These are phyloP conservation scores for Ligdia adustata DNA, from an alignment of 2,888 invertebrate species.

Conservation along the genomic window DNA sequence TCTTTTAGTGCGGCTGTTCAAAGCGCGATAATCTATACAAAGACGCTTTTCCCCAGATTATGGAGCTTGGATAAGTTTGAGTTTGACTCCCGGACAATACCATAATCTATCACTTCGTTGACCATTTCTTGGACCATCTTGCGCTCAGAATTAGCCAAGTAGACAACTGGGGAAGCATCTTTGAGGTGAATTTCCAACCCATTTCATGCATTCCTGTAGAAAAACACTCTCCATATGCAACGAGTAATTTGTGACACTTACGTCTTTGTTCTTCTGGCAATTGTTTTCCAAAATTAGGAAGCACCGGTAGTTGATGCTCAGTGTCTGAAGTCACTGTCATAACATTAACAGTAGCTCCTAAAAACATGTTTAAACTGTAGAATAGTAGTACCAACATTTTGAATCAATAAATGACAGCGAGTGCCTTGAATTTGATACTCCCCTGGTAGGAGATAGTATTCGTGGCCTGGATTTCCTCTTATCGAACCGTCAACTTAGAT, in stretches of 20 bases:
- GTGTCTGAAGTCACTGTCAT: background rate
- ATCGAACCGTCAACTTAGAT: background rate
- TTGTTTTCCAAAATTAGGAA: background rate
- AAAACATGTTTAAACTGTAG: background rate
- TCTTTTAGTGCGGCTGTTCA: conserved; percentile 31
- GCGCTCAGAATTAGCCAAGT: conserved; percentile 23
- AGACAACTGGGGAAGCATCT: conserved; percentile 2
- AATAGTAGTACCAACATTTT: background rate
- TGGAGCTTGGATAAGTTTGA: conserved; percentile 37
- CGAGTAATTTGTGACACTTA: background rate
- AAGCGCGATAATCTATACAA: conserved; percentile 36
- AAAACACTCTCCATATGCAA: background rate
- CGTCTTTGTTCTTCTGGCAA: background rate
- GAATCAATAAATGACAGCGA: background rate
- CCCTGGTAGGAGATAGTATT: background rate
- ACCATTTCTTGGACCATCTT: conserved; percentile 27
- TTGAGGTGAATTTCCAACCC: background rate
- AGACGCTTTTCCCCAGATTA: conserved; percentile 37
- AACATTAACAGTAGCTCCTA: background rate
- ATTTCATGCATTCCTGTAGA: background rate
- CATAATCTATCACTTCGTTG: conserved; percentile 33
- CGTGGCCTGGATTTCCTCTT: background rate
- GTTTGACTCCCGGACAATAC: conserved; percentile 30
- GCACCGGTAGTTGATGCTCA: no score
- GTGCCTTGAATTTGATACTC: background rate